Conservation (phyloP, 64 coral and sea anemone genomes). For the Montipora cactus region DNA sequence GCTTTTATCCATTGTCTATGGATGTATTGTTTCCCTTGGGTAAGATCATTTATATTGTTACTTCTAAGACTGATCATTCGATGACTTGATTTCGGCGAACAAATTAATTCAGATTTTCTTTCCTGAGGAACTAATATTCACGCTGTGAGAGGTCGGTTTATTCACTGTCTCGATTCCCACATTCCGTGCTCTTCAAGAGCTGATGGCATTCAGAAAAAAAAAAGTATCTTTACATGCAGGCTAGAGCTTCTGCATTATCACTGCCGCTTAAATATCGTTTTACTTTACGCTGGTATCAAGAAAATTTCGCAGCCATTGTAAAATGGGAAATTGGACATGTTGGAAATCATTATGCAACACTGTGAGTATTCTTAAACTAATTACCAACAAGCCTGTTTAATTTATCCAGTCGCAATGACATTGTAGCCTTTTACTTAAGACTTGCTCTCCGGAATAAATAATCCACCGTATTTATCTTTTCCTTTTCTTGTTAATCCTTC, state of each 20-base stretch:
- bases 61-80: neutral
- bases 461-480: neutral
- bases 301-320: neutral
- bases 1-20: neutral
- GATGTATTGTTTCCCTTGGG: neutral
- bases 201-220: neutral
- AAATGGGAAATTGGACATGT: neutral
- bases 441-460: neutral
- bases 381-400: neutral
- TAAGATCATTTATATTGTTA: neutral
- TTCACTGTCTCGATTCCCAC: neutral
- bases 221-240: neutral
- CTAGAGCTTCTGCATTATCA: neutral
- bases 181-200: neutral
- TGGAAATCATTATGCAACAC: neutral
- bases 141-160: neutral
- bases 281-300: neutral
- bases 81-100: neutral
- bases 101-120: neutral
- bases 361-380: neutral
- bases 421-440: neutral
- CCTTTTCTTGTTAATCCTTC: neutral
- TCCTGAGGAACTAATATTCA: neutral
- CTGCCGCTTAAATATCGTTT: neutral
- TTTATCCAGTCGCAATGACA: neutral